Conservation (phyloP, 1,140 invertebrate species). For the Thereuonema tuberculata region DNA sequence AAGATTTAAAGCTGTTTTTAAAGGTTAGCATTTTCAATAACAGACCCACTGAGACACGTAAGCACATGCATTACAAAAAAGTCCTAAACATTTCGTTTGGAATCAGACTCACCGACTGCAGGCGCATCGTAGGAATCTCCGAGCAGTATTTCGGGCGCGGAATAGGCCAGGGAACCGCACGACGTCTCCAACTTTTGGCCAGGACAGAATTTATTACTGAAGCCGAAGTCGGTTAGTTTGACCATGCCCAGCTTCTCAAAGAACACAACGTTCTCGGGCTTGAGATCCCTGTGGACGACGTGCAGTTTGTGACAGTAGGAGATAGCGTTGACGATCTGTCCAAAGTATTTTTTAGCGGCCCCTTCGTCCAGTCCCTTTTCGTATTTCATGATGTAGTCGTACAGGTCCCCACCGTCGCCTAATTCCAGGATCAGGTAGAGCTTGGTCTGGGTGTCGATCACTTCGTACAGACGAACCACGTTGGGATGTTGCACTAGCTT, state of each 20-base stretch:
- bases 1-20: too few species aligned
- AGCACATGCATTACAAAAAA: too few species aligned
- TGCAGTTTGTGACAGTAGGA: constrained; percentile 94
- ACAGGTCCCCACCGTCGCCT: constrained; percentile 97
- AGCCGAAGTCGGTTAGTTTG: constrained; percentile 98
- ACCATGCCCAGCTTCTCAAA: constrained; percentile 94
- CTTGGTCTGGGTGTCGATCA: constrained; percentile 94
- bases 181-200: constrained; percentile 96
- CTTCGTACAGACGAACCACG: constrained; percentile 93
- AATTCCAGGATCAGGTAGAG: constrained; percentile 91
- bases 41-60: too few species aligned
- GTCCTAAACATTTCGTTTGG: too few species aligned
- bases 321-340: constrained; percentile 90
- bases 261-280: constrained; percentile 98
- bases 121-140: constrained; percentile 90
- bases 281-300: constrained; percentile 88
- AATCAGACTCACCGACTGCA: constrained; percentile 57
- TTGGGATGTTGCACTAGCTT: constrained; percentile 97
- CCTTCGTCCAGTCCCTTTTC: constrained; percentile 44
- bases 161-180: constrained; percentile 98
- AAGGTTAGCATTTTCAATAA: too few species aligned
- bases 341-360: constrained; percentile 80
- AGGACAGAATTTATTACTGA: constrained; percentile 86
- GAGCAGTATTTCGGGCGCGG: constrained; percentile 95
- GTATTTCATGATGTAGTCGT: constrained; percentile 97